Evolutionary conservation across 2,888 invertebrate species (phyloP).

Genomic region (Drosophila paracracens): DNA sequence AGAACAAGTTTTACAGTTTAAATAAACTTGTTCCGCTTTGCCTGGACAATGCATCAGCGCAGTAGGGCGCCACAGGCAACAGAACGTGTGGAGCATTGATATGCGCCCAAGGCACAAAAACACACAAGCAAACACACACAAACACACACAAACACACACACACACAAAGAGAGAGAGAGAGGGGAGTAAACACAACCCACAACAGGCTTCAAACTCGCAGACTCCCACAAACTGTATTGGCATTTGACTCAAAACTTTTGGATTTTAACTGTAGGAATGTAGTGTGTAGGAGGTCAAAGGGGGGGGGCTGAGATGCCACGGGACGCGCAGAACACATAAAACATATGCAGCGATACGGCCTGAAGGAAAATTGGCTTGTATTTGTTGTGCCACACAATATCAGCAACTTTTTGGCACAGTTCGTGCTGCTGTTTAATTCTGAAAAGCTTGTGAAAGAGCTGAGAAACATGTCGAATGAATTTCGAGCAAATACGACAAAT

Average conservation of each 20-base stretch:
- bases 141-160: background rate
- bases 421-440: conserved; percentile 76
- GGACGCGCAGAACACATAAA: conserved; percentile 44
- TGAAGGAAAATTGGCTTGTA: conserved; percentile 44
- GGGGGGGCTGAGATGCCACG: background rate
- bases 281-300: background rate
- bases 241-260: conserved; percentile 78
- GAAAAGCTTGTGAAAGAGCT: conserved; percentile 61
- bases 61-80: conserved; percentile 28
- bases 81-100: conserved; percentile 72
- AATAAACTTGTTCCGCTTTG: conserved; percentile 75
- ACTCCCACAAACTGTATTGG: conserved; percentile 74
- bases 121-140: conserved; percentile 12
- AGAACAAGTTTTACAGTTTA: conserved; percentile 73
- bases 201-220: conserved; percentile 56
- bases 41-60: conserved; percentile 68
- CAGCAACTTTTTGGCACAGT: conserved; percentile 70
- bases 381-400: conserved; percentile 62
- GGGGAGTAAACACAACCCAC: conserved; percentile 28
- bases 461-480: conserved; percentile 61
- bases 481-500: conserved; percentile 30
- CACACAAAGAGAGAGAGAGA: background rate
- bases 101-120: conserved; percentile 63
- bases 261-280: conserved; percentile 41
- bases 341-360: conserved; percentile 60